These are phyloP conservation scores for Toxostoma redivivum DNA, from an alignment of 2,113 vertebrate species.

Conservation along the genomic window DNA sequence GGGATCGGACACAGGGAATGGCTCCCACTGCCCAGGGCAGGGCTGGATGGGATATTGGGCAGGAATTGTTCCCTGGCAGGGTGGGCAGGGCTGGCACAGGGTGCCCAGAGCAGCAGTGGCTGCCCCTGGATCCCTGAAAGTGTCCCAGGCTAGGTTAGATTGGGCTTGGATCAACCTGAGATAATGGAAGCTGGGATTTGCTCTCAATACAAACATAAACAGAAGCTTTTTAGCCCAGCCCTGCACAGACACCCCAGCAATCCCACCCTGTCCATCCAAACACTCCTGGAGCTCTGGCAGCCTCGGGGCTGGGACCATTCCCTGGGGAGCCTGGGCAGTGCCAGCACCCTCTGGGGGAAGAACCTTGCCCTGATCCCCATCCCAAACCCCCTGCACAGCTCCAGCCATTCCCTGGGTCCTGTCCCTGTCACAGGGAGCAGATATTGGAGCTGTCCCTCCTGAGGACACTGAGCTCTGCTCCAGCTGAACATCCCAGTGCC, in stretches of 20 bases:
- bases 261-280: background rate
- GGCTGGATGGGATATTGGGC: no score
- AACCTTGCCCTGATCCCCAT: fast-evolving
- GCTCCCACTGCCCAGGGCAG: no score
- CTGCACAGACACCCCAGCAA: background rate
- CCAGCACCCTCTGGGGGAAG: background rate
- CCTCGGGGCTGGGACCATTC: background rate
- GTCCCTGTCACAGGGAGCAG: no score
- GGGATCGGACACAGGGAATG: no score
- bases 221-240: background rate
- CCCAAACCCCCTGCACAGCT: background rate
- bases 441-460: background rate
- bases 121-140: background rate
- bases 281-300: background rate
- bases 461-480: background rate
- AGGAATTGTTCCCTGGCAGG: no score
- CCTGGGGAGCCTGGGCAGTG: background rate
- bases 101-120: background rate
- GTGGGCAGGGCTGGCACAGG: background rate
- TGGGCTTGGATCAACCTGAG: fast-evolving
- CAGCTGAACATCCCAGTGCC: background rate
- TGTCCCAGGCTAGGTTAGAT: background rate
- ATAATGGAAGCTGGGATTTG: background rate
- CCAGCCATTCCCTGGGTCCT: no score
- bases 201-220: background rate